Percentiles rank a stretch among this genome's conserved stretches.
These are phyloP conservation scores for Drosophila lowei DNA, from an alignment of 1,140 invertebrate genomes.

Conservation along the genomic window DNA sequence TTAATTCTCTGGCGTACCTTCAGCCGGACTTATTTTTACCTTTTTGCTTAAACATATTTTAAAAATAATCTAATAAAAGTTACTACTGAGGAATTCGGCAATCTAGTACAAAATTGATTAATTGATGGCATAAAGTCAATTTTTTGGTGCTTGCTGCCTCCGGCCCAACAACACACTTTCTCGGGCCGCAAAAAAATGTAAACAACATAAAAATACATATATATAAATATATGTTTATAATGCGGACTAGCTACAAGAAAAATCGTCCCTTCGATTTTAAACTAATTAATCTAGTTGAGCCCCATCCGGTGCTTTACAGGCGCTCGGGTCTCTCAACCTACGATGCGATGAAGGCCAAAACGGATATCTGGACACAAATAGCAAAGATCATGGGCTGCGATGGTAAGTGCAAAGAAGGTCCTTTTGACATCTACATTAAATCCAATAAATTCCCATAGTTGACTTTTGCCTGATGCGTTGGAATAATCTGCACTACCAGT, in stretches of 20 bases:
- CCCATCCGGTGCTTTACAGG: constrained; percentile 64
- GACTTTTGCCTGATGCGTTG: constrained; percentile 76
- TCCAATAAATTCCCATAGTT: constrained; percentile 23
- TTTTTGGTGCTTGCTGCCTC: too few relatives aligned
- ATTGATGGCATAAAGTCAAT: too few relatives aligned
- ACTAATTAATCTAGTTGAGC: constrained; percentile 70
- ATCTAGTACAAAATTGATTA: too few relatives aligned
- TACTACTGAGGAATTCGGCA: too few relatives aligned
- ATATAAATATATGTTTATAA: constrained; percentile 7
- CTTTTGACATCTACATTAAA: background rate
- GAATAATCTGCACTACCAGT: constrained; percentile 77
- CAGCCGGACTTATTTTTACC: too few relatives aligned
- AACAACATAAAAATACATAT: too few relatives aligned
- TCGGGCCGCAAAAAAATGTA: too few relatives aligned
- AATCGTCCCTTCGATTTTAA: constrained; percentile 80
- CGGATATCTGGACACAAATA: constrained; percentile 67
- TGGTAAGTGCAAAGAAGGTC: constrained; percentile 31
- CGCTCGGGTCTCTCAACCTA: constrained; percentile 68
- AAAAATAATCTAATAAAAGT: too few relatives aligned
- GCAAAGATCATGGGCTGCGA: constrained; percentile 58
- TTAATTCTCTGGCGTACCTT: too few relatives aligned
- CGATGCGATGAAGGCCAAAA: constrained; percentile 75
- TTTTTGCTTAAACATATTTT: too few relatives aligned
- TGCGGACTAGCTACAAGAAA: constrained; percentile 79
- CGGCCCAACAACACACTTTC: too few relatives aligned